phyloP scores from a whole-genome alignment of 2,888 invertebrate genomes.

The Criorhina ranunculi region DNA sequence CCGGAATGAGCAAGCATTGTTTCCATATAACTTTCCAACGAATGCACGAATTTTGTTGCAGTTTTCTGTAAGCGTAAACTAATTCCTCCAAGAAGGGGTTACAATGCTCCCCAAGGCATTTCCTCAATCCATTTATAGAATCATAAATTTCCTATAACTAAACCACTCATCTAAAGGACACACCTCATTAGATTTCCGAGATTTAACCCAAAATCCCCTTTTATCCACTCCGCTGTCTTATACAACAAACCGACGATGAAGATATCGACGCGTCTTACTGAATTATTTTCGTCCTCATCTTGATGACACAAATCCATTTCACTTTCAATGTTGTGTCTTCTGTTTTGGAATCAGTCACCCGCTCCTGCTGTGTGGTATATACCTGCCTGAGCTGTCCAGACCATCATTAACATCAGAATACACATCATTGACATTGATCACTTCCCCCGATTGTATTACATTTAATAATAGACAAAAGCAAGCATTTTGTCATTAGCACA shows the following conservation, averaged over 20 bases:
- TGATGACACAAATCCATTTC: constrained; percentile 57
- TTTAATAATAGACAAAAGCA: constrained; percentile 72
- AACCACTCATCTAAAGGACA: background rate
- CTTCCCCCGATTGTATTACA: constrained; percentile 72
- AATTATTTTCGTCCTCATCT: constrained; percentile 21
- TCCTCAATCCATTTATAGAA: too few relatives aligned
- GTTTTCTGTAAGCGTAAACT: too few relatives aligned
- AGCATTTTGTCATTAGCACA: constrained; percentile 71
- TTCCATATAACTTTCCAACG: too few relatives aligned
- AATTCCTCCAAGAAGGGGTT: too few relatives aligned
- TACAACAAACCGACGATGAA: background rate
- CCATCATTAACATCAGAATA: constrained; percentile 63
- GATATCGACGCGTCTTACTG: background rate
- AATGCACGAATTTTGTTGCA: too few relatives aligned
- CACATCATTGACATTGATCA: constrained; percentile 73
- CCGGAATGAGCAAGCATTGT: too few relatives aligned
- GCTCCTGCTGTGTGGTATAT: background rate
- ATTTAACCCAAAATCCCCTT: background rate
- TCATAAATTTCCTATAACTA: background rate
- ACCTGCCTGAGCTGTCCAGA: constrained; percentile 42
- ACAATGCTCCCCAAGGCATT: too few relatives aligned
- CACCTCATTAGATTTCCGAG: background rate
- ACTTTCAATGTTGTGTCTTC: constrained; percentile 42
- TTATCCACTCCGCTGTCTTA: background rate
- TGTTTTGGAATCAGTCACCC: constrained; percentile 4